Evolutionary conservation across 2,888 invertebrate species (phyloP).

Genomic region (Plebejus argus): DNA sequence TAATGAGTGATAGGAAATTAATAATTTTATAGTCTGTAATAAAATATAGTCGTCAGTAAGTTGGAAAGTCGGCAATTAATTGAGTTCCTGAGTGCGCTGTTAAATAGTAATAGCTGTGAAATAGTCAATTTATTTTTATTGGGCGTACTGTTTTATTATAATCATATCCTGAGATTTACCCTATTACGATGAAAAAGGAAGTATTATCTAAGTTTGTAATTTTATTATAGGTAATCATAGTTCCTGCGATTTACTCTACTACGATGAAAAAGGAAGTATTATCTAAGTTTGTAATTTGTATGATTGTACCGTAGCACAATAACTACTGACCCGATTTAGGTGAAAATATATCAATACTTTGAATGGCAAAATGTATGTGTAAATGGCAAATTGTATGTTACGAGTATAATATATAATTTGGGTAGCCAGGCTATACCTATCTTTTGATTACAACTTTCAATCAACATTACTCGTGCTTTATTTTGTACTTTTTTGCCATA

Average conservation of each 20-base stretch:
- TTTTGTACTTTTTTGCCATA: conserved; percentile 34
- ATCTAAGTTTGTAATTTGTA: no score
- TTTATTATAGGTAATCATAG: no score
- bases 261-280: neutral
- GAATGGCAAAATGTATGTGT: no score
- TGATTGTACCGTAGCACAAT: no score
- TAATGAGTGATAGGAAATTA: conserved; percentile 1
- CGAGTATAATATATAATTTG: neutral
- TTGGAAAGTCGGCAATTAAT: conserved; percentile 12
- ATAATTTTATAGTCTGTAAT: neutral
- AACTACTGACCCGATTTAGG: no score
- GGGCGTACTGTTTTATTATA: neutral
- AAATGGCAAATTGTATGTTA: no score
- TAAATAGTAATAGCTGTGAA: conserved; percentile 2
- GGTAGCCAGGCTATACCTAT: neutral
- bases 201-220: no score
- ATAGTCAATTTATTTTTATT: conserved; percentile 9
- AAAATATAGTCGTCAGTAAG: neutral
- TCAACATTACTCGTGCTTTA: conserved; percentile 25
- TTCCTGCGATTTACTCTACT: neutral
- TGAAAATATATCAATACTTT: no score
- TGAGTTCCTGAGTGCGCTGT: neutral
- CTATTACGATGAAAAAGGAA: neutral
- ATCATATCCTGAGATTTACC: neutral
- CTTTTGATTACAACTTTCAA: conserved; percentile 29